Conservation (phyloP, 2,797 vertebrate genomes). For the Etheostoma perlongum region DNA sequence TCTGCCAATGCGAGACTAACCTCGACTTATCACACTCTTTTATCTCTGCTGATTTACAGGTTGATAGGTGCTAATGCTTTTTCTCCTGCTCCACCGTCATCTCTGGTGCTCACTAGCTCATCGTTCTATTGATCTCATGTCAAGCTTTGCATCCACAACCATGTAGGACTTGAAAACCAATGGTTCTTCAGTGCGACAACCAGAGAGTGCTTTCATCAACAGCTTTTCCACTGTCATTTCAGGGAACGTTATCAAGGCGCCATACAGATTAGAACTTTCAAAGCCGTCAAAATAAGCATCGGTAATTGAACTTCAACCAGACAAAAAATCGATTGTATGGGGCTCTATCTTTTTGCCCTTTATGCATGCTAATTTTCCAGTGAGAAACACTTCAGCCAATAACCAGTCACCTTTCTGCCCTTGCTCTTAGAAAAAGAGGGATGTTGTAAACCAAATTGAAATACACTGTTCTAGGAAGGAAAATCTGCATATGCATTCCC, state of each 20-base stretch:
- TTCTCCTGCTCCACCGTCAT: slow-evolving; percentile 10
- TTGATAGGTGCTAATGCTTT: slow-evolving; percentile 27
- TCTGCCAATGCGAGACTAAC: too few relatives aligned
- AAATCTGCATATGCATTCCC: background rate
- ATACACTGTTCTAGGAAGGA: background rate
- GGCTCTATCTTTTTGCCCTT: background rate
- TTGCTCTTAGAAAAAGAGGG: slow-evolving; percentile 14
- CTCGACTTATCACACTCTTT: slow-evolving; percentile 37
- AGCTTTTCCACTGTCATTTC: slow-evolving; percentile 39
- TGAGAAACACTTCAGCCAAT: slow-evolving; percentile 11
- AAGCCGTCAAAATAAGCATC: slow-evolving; percentile 37
- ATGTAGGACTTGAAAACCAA: slow-evolving; percentile 17
- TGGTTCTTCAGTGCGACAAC: slow-evolving; percentile 19
- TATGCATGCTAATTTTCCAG: slow-evolving; percentile 27
- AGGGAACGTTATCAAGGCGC: slow-evolving; percentile 18
- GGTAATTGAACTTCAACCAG: slow-evolving; percentile 58
- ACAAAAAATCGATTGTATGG: slow-evolving; percentile 52
- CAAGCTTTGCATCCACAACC: slow-evolving; percentile 45
- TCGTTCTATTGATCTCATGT: slow-evolving; percentile 42
- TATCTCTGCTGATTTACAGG: slow-evolving; percentile 49
- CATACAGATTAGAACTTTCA: slow-evolving; percentile 51
- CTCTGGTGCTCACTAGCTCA: slow-evolving; percentile 11
- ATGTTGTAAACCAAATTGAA: slow-evolving; percentile 9
- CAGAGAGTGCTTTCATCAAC: slow-evolving; percentile 41
- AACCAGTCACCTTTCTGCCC: slow-evolving; percentile 4